Evolutionary conservation across 53 echinoderm and acorn worm genomes (phyloP).

Genomic region (Holothuria leucospilota): DNA sequence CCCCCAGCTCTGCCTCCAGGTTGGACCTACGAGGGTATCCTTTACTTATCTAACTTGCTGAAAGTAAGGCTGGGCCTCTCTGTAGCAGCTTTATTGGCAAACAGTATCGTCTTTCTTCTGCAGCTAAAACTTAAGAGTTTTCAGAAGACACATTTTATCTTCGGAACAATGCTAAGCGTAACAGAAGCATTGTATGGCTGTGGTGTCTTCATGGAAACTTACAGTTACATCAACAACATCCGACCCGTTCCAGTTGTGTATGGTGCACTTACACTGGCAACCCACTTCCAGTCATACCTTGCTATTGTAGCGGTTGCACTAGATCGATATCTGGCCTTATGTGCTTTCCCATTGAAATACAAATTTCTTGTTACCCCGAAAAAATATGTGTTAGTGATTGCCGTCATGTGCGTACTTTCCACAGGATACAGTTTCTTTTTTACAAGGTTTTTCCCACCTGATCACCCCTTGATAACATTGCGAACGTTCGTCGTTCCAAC

Average conservation of each 20-base stretch:
- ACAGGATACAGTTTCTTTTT: constrained; percentile 13
- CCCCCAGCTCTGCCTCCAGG: neutral
- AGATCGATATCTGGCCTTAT: constrained; percentile 11
- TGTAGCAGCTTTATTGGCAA: neutral
- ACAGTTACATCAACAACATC: neutral
- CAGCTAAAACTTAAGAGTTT: constrained; percentile 14
- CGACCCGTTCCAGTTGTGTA: neutral
- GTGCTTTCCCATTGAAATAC: constrained; percentile 6
- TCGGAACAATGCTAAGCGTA: neutral
- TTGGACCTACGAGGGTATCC: constrained; percentile 24
- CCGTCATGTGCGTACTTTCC: neutral
- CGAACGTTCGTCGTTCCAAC: neutral
- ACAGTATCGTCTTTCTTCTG: neutral
- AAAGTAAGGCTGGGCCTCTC: neutral
- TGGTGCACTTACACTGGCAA: neutral
- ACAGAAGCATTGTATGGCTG: neutral
- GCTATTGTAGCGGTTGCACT: neutral
- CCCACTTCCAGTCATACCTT: neutral
- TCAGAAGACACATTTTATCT: constrained; percentile 6
- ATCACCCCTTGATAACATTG: neutral
- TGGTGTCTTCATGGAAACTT: neutral
- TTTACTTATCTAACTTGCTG: neutral
- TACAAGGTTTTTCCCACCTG: neutral
- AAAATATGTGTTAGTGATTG: neutral
- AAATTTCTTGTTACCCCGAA: neutral